Evolutionary conservation across 2,113 vertebrate species (phyloP), one percentile per base, ranked within the genome.

Genomic region (Trachemys scripta): DNA sequence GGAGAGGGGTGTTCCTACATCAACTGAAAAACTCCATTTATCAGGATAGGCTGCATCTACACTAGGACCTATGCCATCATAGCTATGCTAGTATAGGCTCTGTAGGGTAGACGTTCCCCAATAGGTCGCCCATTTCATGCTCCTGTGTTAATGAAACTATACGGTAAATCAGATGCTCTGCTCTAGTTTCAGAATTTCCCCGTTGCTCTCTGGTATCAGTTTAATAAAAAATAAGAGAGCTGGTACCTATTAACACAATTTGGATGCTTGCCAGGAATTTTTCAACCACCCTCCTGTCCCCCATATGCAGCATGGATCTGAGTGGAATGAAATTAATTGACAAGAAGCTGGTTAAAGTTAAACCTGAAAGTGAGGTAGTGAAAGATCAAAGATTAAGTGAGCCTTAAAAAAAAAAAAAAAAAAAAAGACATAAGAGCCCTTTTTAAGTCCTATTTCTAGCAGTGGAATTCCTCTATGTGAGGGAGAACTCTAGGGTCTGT

Each of bases 291-390:
- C 53, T 54, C 27, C 20, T 89, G 29, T 53, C 54, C 92, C 72
- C 83, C 96, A 96, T 35, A 89, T 76, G 92, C 89, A 92, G 95
- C 87, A 17, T n/a, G 83, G 83, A 91, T 88, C 91, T 65, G 82
- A 93, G 88, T 82, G 94, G 72, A 96, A 96, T 80, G 95, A 95
- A 96, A 97, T 96, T 96, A 96, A 97, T 92, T 94, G 96, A 95
- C 90, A 80, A 97, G 89, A 76, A 92, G 88, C 88, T 97, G 90
- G 96, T 97, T 98, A 97, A 98, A 97, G 82, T 95, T 97, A 97
- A 98, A 98, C 97, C 78, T 75, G 80, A 95, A 79, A 97, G 93
- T 11, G 51, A 65, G 69, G 24, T 82, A 97, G 95, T 84, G 89
- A 95, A 92, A 96, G 96, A 97, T 82, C 92, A 97, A 97, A 97